Evolutionary conservation across 2,113 vertebrate species (phyloP).

Genomic region (Petrocephalus zakoni): DNA sequence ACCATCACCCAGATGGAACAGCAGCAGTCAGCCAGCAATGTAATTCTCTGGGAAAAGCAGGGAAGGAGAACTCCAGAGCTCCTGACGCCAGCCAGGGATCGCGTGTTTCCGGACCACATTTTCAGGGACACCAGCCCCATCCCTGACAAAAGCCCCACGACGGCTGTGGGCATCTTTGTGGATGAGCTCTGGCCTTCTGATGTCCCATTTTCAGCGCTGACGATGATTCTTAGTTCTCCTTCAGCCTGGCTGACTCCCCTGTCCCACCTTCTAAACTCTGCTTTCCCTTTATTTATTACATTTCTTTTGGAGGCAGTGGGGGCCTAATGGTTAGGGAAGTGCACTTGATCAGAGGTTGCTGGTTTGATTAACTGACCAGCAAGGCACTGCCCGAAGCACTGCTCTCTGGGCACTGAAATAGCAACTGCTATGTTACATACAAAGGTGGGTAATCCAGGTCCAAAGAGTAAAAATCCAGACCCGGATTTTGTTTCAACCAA

Average conservation of each 20-base stretch:
- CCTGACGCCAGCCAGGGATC: neutral
- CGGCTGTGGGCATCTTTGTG: neutral
- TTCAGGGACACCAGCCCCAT: neutral
- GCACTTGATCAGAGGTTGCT: too few species aligned
- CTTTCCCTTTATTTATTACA: neutral
- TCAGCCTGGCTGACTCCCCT: neutral
- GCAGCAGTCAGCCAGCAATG: neutral
- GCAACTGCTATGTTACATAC: too few species aligned
- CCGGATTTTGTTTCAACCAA: too few species aligned
- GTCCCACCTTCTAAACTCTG: neutral
- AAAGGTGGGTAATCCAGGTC: too few species aligned
- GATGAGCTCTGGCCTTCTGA: neutral
- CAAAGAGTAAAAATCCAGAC: too few species aligned
- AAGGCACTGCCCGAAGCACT: too few species aligned
- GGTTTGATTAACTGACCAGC: too few species aligned
- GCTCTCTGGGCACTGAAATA: too few species aligned
- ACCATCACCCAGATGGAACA: neutral
- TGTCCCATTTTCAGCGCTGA: neutral
- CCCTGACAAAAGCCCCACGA: neutral
- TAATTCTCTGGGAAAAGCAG: neutral
- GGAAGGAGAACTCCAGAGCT: neutral
- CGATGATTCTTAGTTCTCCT: neutral
- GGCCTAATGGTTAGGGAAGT: too few species aligned
- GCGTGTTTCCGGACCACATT: neutral
- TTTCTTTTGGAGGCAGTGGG: too few species aligned